Conservation (phyloP, 1,140 invertebrate genomes). For the Diachasma alloeum region DNA sequence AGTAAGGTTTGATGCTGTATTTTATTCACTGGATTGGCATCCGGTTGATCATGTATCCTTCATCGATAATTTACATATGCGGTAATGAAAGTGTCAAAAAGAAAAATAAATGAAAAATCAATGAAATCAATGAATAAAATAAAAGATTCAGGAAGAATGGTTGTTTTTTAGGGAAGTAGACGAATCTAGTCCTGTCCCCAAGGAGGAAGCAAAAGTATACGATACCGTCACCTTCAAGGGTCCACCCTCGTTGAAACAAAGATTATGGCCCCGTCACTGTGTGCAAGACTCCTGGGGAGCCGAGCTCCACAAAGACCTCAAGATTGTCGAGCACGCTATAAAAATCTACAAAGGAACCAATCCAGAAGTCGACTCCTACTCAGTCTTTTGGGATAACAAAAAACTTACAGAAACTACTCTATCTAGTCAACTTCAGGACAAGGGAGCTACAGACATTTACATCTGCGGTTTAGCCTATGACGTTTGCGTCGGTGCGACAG, state of each 20-base stretch:
- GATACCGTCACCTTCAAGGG: conserved; percentile 92
- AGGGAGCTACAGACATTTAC: conserved; percentile 90
- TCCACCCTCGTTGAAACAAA: conserved; percentile 83
- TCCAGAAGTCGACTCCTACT: conserved; percentile 95
- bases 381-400: conserved; percentile 97
- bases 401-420: conserved; percentile 88
- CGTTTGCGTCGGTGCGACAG: conserved; percentile 93
- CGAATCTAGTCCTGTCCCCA: conserved; percentile 47
- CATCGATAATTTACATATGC: conserved; percentile 83
- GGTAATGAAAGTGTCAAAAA: conserved; percentile 43
- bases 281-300: conserved; percentile 95
- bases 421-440: conserved; percentile 79
- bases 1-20: conserved; percentile 89
- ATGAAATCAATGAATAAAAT: too few relatives aligned
- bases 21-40: conserved; percentile 98
- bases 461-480: conserved; percentile 96
- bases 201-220: conserved; percentile 81
- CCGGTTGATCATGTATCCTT: conserved; percentile 96
- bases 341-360: conserved; percentile 95
- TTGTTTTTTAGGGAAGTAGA: conserved; percentile 53
- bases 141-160: too few relatives aligned
- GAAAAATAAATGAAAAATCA: too few relatives aligned
- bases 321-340: conserved; percentile 77
- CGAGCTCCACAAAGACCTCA: conserved; percentile 90
- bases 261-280: conserved; percentile 94